These are phyloP conservation scores for Epsilonema sp. DNA, from an alignment of 2,888 invertebrate genomes.

Conservation along the genomic window DNA sequence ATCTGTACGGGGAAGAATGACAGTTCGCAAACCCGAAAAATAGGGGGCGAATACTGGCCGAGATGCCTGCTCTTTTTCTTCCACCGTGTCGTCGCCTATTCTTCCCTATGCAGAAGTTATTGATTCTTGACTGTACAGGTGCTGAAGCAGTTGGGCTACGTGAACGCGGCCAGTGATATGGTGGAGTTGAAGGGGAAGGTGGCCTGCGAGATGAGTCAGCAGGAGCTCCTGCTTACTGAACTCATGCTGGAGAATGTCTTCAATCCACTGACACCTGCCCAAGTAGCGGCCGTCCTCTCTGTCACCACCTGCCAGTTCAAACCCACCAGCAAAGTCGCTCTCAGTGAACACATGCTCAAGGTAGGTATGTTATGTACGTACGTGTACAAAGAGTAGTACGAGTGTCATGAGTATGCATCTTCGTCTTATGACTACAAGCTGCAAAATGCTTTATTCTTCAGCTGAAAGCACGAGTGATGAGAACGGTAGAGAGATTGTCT, in stretches of 20 bases:
- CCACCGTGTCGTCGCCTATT: no score
- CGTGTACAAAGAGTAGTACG: no score
- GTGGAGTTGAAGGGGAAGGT: constrained; percentile 62
- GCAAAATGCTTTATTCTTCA: no score
- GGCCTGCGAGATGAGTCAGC: constrained; percentile 62
- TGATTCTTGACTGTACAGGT: constrained; percentile 26
- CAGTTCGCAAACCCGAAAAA: no score
- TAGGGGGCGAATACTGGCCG: no score
- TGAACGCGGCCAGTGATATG: constrained; percentile 46
- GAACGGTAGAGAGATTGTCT: constrained; percentile 26
- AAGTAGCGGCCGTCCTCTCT: constrained; percentile 80
- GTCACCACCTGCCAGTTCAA: constrained; percentile 76
- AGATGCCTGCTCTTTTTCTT: no score
- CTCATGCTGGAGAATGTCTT: constrained; percentile 72
- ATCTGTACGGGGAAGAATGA: no score
- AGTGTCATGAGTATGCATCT: background rate
- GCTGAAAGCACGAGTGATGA: constrained; percentile 50
- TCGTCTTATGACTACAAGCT: no score
- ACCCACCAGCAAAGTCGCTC: constrained; percentile 36
- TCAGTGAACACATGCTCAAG: background rate
- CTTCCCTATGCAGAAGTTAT: no score
- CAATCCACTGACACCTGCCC: constrained; percentile 60
- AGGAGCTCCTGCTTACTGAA: constrained; percentile 69
- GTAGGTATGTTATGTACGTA: no score
- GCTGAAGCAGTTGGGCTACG: constrained; percentile 52